These are phyloP conservation scores for Tyrophagus putrescentiae DNA, from an alignment of 1,140 invertebrate species.

Conservation along the genomic window DNA sequence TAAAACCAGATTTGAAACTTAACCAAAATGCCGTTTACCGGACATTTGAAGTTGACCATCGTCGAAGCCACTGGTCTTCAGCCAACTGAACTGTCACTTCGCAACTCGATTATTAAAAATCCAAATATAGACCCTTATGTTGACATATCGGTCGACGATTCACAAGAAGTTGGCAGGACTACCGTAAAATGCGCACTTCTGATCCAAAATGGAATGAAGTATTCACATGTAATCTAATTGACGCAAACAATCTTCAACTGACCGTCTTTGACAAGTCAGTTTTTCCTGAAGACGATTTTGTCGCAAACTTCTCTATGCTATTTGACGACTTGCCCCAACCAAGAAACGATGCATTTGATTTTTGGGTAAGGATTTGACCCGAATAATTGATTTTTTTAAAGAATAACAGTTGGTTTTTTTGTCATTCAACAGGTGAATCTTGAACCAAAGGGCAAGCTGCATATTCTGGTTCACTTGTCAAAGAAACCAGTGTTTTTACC, in stretches of 20 bases:
- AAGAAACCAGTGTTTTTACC: not conserved
- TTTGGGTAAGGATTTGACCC: constrained; percentile 96
- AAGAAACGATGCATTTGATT: constrained; percentile 55
- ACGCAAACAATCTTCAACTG: constrained; percentile 74
- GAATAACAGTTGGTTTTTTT: no score
- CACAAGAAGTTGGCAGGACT: constrained; percentile 80
- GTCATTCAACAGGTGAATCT: constrained; percentile 92
- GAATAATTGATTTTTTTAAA: no score
- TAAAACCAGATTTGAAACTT: no score
- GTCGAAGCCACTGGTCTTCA: constrained; percentile 88
- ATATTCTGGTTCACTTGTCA: constrained; percentile 66
- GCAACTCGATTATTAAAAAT: constrained; percentile 39
- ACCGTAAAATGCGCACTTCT: constrained; percentile 81
- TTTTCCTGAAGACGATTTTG: constrained; percentile 89
- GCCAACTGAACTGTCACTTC: constrained; percentile 92
- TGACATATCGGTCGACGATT: constrained; percentile 60
- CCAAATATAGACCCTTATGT: constrained; percentile 82
- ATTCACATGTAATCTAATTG: constrained; percentile 76
- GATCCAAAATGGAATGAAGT: constrained; percentile 85
- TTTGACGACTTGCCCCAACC: constrained; percentile 78
- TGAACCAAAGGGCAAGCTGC: constrained; percentile 86
- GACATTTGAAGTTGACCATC: constrained; percentile 85
- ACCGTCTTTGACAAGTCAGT: constrained; percentile 98
- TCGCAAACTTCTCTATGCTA: constrained; percentile 87
- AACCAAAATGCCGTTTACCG: constrained; percentile 77